These are phyloP conservation scores for Proterorhinus semilunaris DNA, from an alignment of 2,113 vertebrate genomes.

Conservation along the genomic window DNA sequence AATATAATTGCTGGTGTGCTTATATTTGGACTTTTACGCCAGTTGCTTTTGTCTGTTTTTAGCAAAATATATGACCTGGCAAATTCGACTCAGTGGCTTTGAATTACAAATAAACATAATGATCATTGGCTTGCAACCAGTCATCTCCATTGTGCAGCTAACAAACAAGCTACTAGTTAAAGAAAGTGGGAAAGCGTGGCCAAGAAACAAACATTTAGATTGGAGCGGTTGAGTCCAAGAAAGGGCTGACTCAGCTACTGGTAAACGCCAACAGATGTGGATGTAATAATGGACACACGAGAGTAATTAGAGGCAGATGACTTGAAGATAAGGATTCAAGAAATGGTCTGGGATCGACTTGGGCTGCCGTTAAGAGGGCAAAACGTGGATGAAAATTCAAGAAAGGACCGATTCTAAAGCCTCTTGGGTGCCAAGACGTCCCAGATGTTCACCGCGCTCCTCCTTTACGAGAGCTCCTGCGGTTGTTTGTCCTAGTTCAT, in stretches of 20 bases:
- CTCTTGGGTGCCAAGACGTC: too few species aligned
- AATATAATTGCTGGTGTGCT: too few species aligned
- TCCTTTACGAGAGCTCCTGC: neutral
- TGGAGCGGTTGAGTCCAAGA: neutral
- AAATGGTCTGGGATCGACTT: too few species aligned
- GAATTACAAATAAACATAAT: too few species aligned
- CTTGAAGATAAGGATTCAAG: neutral
- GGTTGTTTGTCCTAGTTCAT: neutral
- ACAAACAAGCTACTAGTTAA: neutral
- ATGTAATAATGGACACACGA: neutral
- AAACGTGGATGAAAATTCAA: too few species aligned
- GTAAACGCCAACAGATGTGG: neutral
- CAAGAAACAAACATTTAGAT: conserved; percentile 1
- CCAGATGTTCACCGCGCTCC: neutral
- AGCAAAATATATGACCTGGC: too few species aligned
- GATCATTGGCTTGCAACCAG: too few species aligned
- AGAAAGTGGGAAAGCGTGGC: neutral
- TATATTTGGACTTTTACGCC: too few species aligned
- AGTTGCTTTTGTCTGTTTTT: too few species aligned
- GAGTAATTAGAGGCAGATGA: neutral
- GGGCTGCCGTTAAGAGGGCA: too few species aligned
- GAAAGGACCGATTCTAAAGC: too few species aligned
- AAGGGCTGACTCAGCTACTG: neutral
- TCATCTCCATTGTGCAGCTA: neutral
- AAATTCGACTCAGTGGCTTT: too few species aligned